Conservation (phyloP, 1,140 invertebrate genomes). For the Achatina immaculata region DNA sequence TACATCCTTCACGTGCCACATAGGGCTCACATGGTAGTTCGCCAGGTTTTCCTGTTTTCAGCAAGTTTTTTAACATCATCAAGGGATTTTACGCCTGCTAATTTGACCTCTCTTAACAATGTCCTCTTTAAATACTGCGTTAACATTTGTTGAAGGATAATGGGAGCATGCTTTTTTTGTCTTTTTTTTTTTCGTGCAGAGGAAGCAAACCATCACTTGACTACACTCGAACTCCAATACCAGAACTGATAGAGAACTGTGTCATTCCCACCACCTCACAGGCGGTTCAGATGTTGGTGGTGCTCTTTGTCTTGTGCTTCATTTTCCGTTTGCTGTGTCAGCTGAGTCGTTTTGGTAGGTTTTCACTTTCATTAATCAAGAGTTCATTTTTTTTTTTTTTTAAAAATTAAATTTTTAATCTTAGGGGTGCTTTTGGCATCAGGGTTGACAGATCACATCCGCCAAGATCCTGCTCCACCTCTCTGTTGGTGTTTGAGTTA, state of each 20-base stretch:
- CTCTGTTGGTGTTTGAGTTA: neutral
- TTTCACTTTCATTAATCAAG: neutral
- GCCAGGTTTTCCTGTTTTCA: too few relatives aligned
- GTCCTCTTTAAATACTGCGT: too few relatives aligned
- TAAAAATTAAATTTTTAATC: neutral
- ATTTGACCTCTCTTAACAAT: too few relatives aligned
- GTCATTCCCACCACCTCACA: constrained; percentile 50
- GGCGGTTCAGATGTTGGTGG: constrained; percentile 42
- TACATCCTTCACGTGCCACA: too few relatives aligned
- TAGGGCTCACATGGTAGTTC: too few relatives aligned
- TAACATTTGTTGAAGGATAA: neutral
- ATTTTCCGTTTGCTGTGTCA: constrained; percentile 45
- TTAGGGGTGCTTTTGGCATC: neutral
- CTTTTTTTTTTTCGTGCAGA: neutral
- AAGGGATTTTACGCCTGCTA: too few relatives aligned
- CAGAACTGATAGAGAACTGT: constrained; percentile 53
- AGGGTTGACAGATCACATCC: too few relatives aligned
- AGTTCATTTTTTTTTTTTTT: neutral
- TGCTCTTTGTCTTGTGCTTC: constrained; percentile 42
- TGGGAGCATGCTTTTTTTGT: neutral
- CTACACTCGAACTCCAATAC: constrained; percentile 42
- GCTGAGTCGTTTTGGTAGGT: constrained; percentile 41
- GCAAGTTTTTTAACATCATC: too few relatives aligned
- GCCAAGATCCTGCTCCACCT: neutral
- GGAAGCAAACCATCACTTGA: constrained; percentile 13